phyloP scores from a whole-genome alignment of 2,113 vertebrate genomes.

The Saccopteryx leptura region DNA sequence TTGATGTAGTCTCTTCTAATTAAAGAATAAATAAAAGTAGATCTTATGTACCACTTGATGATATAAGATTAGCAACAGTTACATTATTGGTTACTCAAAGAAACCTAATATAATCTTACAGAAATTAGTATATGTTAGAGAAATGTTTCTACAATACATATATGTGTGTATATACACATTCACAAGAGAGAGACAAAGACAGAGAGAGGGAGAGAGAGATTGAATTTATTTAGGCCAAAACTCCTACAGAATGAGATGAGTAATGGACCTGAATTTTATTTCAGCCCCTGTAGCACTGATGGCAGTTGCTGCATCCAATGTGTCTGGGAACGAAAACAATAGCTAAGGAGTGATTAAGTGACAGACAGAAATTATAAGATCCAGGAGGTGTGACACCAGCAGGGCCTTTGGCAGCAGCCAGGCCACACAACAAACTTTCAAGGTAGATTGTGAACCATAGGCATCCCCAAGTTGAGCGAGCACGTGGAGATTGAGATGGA shows the following conservation, averaged over 20 bases:
- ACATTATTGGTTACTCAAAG: conserved; percentile 10
- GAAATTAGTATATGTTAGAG: background rate
- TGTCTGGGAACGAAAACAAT: background rate
- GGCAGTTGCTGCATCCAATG: background rate
- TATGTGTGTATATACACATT: background rate
- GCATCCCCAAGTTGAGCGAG: background rate
- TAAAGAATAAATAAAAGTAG: background rate
- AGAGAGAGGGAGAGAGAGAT: background rate
- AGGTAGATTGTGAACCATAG: background rate
- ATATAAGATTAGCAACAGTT: background rate
- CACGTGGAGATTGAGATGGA: background rate
- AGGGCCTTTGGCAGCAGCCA: background rate
- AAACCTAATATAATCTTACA: background rate
- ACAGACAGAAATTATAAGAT: conserved; percentile 8
- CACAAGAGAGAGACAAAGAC: background rate
- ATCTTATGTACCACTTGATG: background rate
- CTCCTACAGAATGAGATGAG: background rate
- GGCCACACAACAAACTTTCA: background rate
- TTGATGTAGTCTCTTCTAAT: background rate
- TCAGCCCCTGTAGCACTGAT: background rate
- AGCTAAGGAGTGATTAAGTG: background rate
- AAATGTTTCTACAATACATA: background rate
- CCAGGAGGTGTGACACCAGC: background rate
- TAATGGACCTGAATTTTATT: background rate
- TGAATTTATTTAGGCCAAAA: background rate